A percentile compares a stretch with the other conserved stretches of the same genome.
These are phyloP conservation scores for Diorhabda sublineata DNA, from an alignment of 1,140 invertebrate genomes.

Conservation along the genomic window DNA sequence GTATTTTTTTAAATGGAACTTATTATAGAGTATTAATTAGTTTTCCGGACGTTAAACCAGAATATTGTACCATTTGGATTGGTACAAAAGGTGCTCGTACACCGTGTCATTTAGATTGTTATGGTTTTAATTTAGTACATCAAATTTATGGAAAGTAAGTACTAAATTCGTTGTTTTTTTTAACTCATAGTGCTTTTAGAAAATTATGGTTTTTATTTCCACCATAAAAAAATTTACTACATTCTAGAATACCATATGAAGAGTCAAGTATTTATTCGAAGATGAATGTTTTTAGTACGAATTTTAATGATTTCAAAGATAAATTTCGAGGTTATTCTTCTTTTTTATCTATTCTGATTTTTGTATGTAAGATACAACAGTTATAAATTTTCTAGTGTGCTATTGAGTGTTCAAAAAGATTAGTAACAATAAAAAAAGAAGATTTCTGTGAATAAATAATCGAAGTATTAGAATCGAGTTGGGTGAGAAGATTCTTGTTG, in stretches of 20 bases:
- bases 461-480: too few relatives aligned
- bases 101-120: conserved; percentile 90
- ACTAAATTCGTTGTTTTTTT: not conserved
- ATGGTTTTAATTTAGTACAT: conserved; percentile 88
- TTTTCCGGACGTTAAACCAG: conserved; percentile 61
- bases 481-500: too few relatives aligned
- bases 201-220: conserved; percentile 94
- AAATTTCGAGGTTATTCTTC: too few relatives aligned
- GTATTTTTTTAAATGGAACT: too few relatives aligned
- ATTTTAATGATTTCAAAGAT: conserved; percentile 31
- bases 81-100: conserved; percentile 85
- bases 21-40: conserved; percentile 47
- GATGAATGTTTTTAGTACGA: conserved; percentile 70
- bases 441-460: too few relatives aligned
- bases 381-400: too few relatives aligned
- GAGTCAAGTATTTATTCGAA: conserved; percentile 93
- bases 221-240: conserved; percentile 67
- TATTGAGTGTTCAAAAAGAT: too few relatives aligned
- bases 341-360: too few relatives aligned
- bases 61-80: conserved; percentile 84
- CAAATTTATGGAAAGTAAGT: conserved; percentile 69
- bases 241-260: conserved; percentile 90
- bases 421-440: too few relatives aligned
- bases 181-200: conserved; percentile 50
- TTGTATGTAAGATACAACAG: too few relatives aligned